Base-by-base conservation (phyloP, 1,140 invertebrate species). In the Drosophila serrata region DNA sequence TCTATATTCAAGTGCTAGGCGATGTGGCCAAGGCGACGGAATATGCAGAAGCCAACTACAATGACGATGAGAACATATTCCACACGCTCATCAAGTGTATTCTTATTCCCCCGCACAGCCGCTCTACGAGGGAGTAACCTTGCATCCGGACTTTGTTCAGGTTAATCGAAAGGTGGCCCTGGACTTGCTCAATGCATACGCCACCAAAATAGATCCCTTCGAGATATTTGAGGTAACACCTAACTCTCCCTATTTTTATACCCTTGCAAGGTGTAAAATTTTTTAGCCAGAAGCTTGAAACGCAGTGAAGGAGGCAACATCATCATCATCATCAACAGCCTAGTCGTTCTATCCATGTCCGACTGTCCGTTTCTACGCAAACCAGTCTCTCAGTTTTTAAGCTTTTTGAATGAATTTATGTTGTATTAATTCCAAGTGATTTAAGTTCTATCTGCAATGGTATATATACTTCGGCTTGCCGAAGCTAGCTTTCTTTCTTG, bases 1-100 rank as follows among this genome's bases (percentile, higher is more conserved):
- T 99, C 90, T 99, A 99, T 92, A 95, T 98, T 22, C 81, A 96
- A 94, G 94, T 95, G 94, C 82, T 95, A 95, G 95, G 97, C 46
- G 96, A 99, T 93, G 94, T 96, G 19, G 87, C 95, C 1, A 95
- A 96, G 86, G 98, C 98, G 0, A 95, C 97, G 82, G 93, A 95
- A 59, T 99, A 99, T 93, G 99, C 98, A 91, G 94, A 96, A 80
- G 95, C 94, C 91, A 95, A 96, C 57, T 95, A 95, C 64, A 78
- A 93, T 48, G 94, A 92, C 91, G 94, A 94, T 40, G 94, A 94
- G 4, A 94, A 96, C 75, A 95, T 97, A 9, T 96, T 96, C 57
- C 94, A 95, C 6, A 94, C 93, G 8, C 91, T 97, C 2, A 95
- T 96, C 75, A 94, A 94, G 73, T 94, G 95, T 46, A 92, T 96